Percentiles rank a stretch among this genome's conserved stretches.
These are phyloP conservation scores for Xestia ashworthii DNA, from an alignment of 2,888 invertebrate genomes.

Conservation along the genomic window DNA sequence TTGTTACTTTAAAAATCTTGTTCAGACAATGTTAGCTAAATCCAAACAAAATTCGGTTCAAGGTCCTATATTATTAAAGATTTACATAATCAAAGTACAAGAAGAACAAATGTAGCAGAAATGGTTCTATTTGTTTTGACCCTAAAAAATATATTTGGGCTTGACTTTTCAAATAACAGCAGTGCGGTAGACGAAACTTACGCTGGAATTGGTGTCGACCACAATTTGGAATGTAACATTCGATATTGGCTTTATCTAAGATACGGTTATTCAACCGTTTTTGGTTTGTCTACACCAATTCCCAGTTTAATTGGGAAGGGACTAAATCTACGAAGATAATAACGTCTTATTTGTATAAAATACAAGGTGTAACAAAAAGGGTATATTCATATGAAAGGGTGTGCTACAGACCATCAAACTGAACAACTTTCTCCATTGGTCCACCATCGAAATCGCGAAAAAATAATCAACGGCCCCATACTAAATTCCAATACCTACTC, in stretches of 20 bases:
- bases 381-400: too few relatives aligned
- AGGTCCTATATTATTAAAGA: constrained; percentile 55
- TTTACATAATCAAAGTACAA: constrained; percentile 62
- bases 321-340: neutral
- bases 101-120: constrained; percentile 44
- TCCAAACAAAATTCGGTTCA: constrained; percentile 51
- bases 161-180: constrained; percentile 4
- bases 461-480: too few relatives aligned
- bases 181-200: neutral
- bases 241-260: neutral
- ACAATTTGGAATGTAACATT: constrained; percentile 14
- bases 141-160: constrained; percentile 6
- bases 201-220: neutral
- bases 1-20: constrained; percentile 34
- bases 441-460: too few relatives aligned
- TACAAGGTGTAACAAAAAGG: too few relatives aligned
- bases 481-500: too few relatives aligned
- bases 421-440: too few relatives aligned
- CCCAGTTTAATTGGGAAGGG: constrained; percentile 11
- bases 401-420: too few relatives aligned
- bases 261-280: neutral
- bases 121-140: constrained; percentile 44
- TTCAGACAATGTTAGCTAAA: constrained; percentile 46
- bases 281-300: neutral
- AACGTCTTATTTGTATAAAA: neutral